A percentile compares a stretch with the other conserved stretches of the same genome.
Evolutionary conservation across 2,888 invertebrate species (phyloP).

Genomic region (Cabera pusaria): DNA sequence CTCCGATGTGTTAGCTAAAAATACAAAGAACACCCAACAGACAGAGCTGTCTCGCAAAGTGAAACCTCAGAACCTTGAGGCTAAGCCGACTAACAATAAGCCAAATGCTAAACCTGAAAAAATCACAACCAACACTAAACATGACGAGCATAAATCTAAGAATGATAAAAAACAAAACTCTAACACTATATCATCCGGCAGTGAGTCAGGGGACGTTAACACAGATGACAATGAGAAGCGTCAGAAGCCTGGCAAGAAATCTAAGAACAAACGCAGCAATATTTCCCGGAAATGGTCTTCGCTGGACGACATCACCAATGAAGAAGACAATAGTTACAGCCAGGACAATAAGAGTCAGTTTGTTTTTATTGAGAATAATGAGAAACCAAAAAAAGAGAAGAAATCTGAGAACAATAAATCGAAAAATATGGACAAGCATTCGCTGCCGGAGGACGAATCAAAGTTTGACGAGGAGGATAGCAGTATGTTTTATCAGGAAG

Average conservation of each 20-base stretch:
- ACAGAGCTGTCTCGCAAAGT: constrained; percentile 74
- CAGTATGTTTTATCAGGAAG: constrained; percentile 64
- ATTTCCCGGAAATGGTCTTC: constrained; percentile 84
- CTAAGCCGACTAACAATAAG: constrained; percentile 63
- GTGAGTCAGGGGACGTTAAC: constrained; percentile 75
- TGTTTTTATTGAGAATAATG: constrained; percentile 71
- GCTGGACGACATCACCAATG: constrained; percentile 77
- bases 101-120: constrained; percentile 66
- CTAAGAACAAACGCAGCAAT: constrained; percentile 71
- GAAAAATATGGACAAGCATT: constrained; percentile 53
- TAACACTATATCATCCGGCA: constrained; percentile 70
- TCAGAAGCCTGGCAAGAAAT: constrained; percentile 62
- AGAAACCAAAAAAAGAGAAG: constrained; percentile 73
- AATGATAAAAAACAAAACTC: constrained; percentile 61
- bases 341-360: constrained; percentile 69
- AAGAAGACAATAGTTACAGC: constrained; percentile 61
- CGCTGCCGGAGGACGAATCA: constrained; percentile 52
- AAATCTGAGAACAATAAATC: constrained; percentile 52
- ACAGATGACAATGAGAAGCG: constrained; percentile 69
- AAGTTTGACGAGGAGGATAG: constrained; percentile 62
- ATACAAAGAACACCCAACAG: constrained; percentile 75
- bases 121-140: constrained; percentile 47
- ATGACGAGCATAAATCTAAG: constrained; percentile 65
- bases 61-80: constrained; percentile 67
- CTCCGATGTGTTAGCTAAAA: constrained; percentile 92